Evolutionary conservation across 2,888 invertebrate species (phyloP), one percentile per base, ranked within the genome.

Genomic region (Luffia ferchaultella): DNA sequence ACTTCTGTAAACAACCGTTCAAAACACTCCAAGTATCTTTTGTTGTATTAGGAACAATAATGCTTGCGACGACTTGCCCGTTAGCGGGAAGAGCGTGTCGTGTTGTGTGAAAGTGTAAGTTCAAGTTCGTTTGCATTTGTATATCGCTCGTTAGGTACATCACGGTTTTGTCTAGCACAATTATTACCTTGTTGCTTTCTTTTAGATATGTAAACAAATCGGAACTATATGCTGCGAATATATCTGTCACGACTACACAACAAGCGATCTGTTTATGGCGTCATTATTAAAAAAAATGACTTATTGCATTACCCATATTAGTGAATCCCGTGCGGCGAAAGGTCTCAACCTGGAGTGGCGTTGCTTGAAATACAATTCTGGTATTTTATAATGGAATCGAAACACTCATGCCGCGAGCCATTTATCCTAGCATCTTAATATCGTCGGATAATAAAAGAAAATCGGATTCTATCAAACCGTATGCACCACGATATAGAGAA

Each of bases 281-380:
- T 61, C 60, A 53, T 48, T 40, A 50, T 56, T 60, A 58, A 65
- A 71, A n/a, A 70, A 71, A 73, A 66, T 60, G 57, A 57, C 67
- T 68, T 62, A 64, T 67, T 67, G 61, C 54, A 60, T 53, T 62
- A 60, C 58, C 68, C 64, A 62, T 70, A 66, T 68, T 59, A 56
- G 67, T 60, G 60, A 56, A 56, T 55, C 55, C 52, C 20, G 57
- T 44, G 46, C 58, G 63, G 67, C 66, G 67, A 72, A 74, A 70
- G 67, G 72, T 62, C 55, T 59, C 64, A 61, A 63, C 60, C 61
- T 59, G 62, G 56, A 56, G 55, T 50, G 50, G 52, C 55, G 55
- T 55, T 53, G 50, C 53, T 52, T 52, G 55, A 46, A 57, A 54
- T 58, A 61, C 61, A 58, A 59, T 57, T 60, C 59, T 59, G 62